phyloP scores from a whole-genome alignment of 2,113 vertebrate genomes.

The Sinocyclocheilus maitianheensis region DNA sequence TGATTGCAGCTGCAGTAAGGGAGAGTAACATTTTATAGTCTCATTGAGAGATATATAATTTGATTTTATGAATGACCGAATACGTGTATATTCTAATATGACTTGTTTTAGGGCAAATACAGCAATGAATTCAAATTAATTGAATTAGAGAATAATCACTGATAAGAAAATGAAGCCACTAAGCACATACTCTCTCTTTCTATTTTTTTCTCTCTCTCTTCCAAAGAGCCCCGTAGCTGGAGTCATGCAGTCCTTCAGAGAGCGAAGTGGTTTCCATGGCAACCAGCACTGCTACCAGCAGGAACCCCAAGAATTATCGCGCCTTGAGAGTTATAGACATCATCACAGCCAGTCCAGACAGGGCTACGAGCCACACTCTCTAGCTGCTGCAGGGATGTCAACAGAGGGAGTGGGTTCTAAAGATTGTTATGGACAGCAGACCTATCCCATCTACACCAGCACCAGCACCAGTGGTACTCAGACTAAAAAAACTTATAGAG shows the following conservation, averaged over 20 bases:
- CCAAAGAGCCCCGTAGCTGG: conserved; percentile 74
- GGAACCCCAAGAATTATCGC: conserved; percentile 92
- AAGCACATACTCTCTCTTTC: conserved; percentile 43
- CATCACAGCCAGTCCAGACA: conserved; percentile 79
- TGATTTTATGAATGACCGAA: conserved; percentile 33
- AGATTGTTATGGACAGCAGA: conserved; percentile 91
- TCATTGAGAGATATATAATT: conserved; percentile 28
- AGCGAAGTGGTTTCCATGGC: conserved; percentile 99
- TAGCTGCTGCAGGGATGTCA: conserved; percentile 73
- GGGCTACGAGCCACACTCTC: conserved; percentile 84
- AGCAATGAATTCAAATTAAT: conserved; percentile 34
- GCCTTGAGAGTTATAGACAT: conserved; percentile 93
- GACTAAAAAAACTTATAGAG: conserved; percentile 83
- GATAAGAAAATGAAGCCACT: conserved; percentile 35
- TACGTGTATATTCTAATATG: conserved; percentile 26
- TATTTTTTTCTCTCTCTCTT: conserved; percentile 38
- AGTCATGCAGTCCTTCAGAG: conserved; percentile 99
- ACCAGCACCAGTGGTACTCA: conserved; percentile 73
- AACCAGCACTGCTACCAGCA: conserved; percentile 99
- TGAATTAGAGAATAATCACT: conserved; percentile 29
- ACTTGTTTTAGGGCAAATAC: conserved; percentile 31
- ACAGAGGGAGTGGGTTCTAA: conserved; percentile 72
- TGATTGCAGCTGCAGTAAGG: conserved; percentile 32
- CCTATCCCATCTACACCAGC: conserved; percentile 82
- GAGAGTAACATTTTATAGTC: conserved; percentile 19